A percentile compares a stretch with the other conserved stretches of the same genome.
phyloP scores from a whole-genome alignment of 2,797 vertebrate species.

The Pogonophryne albipinna region DNA sequence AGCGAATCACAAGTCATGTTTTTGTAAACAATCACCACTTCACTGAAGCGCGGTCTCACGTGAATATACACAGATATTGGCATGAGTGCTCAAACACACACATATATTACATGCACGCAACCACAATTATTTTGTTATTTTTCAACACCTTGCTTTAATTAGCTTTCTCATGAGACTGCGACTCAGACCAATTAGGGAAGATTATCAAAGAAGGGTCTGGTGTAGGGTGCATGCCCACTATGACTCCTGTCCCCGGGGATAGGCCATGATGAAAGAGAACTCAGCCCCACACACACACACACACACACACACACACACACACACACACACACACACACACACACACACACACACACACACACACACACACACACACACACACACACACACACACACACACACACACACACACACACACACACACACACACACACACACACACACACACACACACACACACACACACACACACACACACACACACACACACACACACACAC shows the following conservation, averaged over 20 bases:
- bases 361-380: background rate
- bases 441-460: constrained; percentile 24
- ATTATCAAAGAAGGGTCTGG: constrained; percentile 84
- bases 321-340: background rate
- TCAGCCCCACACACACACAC: constrained; percentile 35
- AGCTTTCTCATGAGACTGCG: constrained; percentile 81
- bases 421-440: constrained; percentile 25
- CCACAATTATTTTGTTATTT: constrained; percentile 76
- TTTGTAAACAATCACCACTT: constrained; percentile 59
- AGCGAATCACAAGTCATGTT: constrained; percentile 51
- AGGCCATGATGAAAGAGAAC: constrained; percentile 78
- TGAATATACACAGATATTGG: constrained; percentile 37
- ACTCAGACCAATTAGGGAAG: constrained; percentile 83
- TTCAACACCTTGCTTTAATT: constrained; percentile 86
- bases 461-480: constrained; percentile 25
- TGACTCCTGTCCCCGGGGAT: constrained; percentile 73
- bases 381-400: constrained; percentile 25
- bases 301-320: background rate
- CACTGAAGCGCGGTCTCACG: constrained; percentile 23
- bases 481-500: constrained; percentile 25
- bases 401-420: constrained; percentile 25
- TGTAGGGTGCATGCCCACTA: constrained; percentile 76
- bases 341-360: constrained; percentile 22
- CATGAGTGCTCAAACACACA: background rate
- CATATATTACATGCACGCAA: constrained; percentile 24